Percentiles rank a stretch among this genome's conserved stretches.
These are phyloP conservation scores for Cyclina sinensis DNA, from an alignment of 1,140 invertebrate species.

Conservation along the genomic window DNA sequence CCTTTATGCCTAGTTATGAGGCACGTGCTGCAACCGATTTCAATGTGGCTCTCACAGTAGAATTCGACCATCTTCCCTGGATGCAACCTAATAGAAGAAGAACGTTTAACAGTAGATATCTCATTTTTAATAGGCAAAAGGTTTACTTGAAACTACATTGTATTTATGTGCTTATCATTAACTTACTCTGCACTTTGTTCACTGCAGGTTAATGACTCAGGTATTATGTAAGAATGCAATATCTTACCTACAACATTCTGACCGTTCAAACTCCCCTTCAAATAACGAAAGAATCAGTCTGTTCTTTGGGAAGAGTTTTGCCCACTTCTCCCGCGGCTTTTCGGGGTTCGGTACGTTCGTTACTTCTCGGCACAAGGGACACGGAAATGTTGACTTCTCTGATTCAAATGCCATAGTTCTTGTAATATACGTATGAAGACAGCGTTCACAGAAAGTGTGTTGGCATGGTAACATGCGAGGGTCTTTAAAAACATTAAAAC, in stretches of 20 bases:
- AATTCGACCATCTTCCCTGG: conserved; percentile 44
- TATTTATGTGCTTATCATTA: no score
- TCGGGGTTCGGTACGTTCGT: conserved; percentile 17
- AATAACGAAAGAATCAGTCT: conserved; percentile 52
- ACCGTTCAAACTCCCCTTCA: conserved; percentile 45
- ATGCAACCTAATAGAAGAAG: conserved; percentile 31
- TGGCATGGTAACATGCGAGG: conserved; percentile 56
- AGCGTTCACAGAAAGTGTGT: conserved; percentile 59
- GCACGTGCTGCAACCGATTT: conserved; percentile 44
- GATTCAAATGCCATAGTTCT: background rate
- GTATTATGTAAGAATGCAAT: no score
- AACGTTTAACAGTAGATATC: background rate
- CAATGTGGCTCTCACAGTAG: conserved; percentile 49
- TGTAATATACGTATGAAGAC: conserved; percentile 53
- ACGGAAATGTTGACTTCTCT: conserved; percentile 34
- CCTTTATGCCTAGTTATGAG: conserved; percentile 39
- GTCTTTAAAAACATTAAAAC: conserved; percentile 44
- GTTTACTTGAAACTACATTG: no score
- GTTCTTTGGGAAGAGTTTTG: conserved; percentile 59
- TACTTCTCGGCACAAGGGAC: conserved; percentile 44
- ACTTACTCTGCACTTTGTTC: no score
- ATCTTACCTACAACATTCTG: conserved; percentile 55
- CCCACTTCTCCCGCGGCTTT: conserved; percentile 50
- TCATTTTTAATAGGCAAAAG: no score
- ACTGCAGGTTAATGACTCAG: no score